These are phyloP conservation scores for Syngnathus typhle DNA, from an alignment of 2,113 vertebrate genomes.

Conservation along the genomic window DNA sequence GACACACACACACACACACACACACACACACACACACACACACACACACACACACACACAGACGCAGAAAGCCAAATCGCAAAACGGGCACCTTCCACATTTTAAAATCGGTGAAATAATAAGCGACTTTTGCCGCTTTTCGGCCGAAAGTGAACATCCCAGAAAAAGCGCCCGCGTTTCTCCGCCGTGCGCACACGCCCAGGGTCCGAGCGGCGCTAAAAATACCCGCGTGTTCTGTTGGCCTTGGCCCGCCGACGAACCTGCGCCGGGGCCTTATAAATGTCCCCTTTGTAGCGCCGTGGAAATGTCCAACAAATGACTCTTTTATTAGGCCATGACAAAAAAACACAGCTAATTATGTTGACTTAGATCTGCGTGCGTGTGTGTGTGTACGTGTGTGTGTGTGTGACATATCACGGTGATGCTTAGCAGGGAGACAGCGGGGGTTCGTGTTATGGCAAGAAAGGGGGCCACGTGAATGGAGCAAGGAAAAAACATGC, in stretches of 20 bases:
- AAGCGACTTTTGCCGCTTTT: neutral
- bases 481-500: neutral
- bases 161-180: conserved; percentile 18
- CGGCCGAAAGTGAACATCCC: conserved; percentile 18
- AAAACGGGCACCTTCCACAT: neutral
- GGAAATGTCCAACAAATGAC: conserved; percentile 99
- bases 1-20: conserved; percentile 5
- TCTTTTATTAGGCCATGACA: conserved; percentile 96
- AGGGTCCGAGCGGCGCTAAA: conserved; percentile 81
- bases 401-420: conserved; percentile 20
- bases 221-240: conserved; percentile 89
- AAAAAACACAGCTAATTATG: conserved; percentile 97
- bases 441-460: neutral
- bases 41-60: neutral
- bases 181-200: conserved; percentile 25
- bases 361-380: conserved; percentile 82
- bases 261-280: conserved; percentile 80
- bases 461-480: neutral
- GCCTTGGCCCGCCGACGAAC: conserved; percentile 80
- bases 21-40: conserved; percentile 11
- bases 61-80: neutral
- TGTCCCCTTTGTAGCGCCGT: conserved; percentile 93
- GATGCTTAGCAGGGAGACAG: conserved; percentile 4
- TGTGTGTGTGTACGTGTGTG: conserved; percentile 18
- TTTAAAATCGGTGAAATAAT: conserved; percentile 15